Evolutionary conservation across 2,797 vertebrate genomes (phyloP).

Genomic region (Philypnodon macrostomus): DNA sequence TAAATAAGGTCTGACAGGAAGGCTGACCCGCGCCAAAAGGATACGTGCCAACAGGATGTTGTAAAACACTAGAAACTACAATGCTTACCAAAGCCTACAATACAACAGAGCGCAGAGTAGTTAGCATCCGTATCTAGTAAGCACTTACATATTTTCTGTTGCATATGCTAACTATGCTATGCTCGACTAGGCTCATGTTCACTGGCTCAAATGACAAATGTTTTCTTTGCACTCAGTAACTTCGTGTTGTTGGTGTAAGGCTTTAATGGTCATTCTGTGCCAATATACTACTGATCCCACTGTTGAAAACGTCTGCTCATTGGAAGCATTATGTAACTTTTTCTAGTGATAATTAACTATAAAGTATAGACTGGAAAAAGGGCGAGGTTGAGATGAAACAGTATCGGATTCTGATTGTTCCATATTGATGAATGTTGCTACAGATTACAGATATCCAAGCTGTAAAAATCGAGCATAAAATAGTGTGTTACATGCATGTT

Average conservation of each 20-base stretch:
- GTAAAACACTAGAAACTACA: constrained; percentile 50
- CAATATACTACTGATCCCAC: constrained; percentile 10
- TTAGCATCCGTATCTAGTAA: constrained; percentile 58
- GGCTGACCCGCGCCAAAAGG: constrained; percentile 53
- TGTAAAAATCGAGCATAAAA: too few relatives aligned
- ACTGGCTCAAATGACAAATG: too few relatives aligned
- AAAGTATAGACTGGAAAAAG: constrained; percentile 3
- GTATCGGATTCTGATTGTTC: not conserved
- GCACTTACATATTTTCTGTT: constrained; percentile 55
- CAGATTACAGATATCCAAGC: not conserved
- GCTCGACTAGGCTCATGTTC: too few relatives aligned
- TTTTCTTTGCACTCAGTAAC: constrained; percentile 32
- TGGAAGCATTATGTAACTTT: not conserved
- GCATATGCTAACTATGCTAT: too few relatives aligned
- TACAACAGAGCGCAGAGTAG: constrained; percentile 40
- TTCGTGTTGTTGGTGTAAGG: constrained; percentile 9
- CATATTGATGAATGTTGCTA: too few relatives aligned
- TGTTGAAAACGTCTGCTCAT: constrained; percentile 14
- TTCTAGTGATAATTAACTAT: not conserved
- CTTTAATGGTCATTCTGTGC: constrained; percentile 35
- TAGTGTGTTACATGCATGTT: too few relatives aligned
- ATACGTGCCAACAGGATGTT: constrained; percentile 67
- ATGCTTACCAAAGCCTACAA: constrained; percentile 44
- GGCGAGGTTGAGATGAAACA: constrained; percentile 1
- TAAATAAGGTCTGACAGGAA: constrained; percentile 33